These are phyloP conservation scores for Marcusenius ussheri DNA, from an alignment of 2,113 vertebrate species.

Conservation along the genomic window DNA sequence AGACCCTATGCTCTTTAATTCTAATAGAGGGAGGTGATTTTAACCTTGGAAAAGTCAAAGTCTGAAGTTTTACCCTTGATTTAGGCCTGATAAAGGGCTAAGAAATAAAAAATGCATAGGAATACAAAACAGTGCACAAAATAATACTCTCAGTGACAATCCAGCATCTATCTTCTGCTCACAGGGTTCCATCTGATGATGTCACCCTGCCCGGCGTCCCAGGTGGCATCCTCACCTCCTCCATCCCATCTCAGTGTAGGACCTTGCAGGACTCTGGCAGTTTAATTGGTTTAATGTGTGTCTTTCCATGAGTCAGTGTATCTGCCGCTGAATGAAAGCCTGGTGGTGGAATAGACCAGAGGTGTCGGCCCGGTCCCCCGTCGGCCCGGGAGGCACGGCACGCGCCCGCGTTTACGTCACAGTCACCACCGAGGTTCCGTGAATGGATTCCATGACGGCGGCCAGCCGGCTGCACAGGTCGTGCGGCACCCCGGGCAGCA, in stretches of 20 bases:
- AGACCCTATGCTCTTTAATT: neutral
- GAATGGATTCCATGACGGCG: conserved; percentile 90
- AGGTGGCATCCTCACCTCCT: neutral
- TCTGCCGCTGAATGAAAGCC: neutral
- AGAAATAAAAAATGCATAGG: neutral
- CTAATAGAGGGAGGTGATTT: neutral
- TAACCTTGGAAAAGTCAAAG: neutral
- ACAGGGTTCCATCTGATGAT: neutral
- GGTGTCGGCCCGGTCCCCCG: neutral
- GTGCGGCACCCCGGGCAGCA: conserved; percentile 78
- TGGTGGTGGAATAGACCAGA: neutral
- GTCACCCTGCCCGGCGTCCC: neutral
- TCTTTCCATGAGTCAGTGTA: neutral
- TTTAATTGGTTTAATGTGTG: neutral
- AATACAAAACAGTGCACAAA: neutral
- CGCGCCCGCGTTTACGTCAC: conserved; percentile 62
- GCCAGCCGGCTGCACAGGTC: conserved; percentile 89
- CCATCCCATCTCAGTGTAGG: neutral
- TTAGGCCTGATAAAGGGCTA: neutral
- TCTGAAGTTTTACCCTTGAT: neutral
- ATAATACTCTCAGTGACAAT: neutral
- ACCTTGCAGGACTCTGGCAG: neutral
- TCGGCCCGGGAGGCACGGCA: neutral
- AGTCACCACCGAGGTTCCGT: conserved; percentile 64
- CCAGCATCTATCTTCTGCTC: neutral